Evolutionary conservation across 2,888 invertebrate genomes (phyloP), one percentile per base, ranked within the genome.

Genomic region (Hermaeophaga mercurialis): DNA sequence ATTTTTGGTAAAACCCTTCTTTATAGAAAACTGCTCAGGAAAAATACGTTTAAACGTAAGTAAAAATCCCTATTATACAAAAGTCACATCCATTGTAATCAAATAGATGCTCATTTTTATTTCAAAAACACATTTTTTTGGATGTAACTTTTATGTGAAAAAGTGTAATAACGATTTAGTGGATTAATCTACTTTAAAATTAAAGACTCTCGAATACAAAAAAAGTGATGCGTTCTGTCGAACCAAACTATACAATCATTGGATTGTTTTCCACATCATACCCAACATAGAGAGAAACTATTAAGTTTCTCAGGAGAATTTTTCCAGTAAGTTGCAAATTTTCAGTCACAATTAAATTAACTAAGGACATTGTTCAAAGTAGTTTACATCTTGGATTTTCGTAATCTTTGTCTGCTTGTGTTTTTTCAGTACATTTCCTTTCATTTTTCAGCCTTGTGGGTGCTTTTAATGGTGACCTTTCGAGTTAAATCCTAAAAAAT

Each of bases 291-390:
- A 45, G 47, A 67, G 64, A 60, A 63, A 66, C 63, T 61, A 62
- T 56, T 63, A 64, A 58, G 64, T 66, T 66, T 57, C 64, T 61
- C 53, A 62, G 57, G 60, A 61, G 46, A n/a, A n/a, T n/a, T 41
- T 57, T 54, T 48, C 53, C 56, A 55, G 61, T 62, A 62, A 61
- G 64, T 62, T 62, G 45, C 56, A 38, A 46, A 33, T 52, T 57
- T 52, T 61, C 56, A 43, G 44, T 60, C 54, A 53, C 19, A 54
- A 49, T 43, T 24, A 14, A 46, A 50, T 46, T 48, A n/a, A 45
- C 33, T 50, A 34, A 50, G 28, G 48, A 45, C 31, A 56, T 48
- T 61, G 41, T 58, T 59, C 57, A 62, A 62, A 56, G 57, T 62
- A 62, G 59, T 62, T 59, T 57, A 50, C 44, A 36, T 26, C 28